Percentiles rank a stretch among this genome's conserved stretches.
Conservation (phyloP, 1,140 invertebrate genomes). For the Drosophila pallidifrons region DNA sequence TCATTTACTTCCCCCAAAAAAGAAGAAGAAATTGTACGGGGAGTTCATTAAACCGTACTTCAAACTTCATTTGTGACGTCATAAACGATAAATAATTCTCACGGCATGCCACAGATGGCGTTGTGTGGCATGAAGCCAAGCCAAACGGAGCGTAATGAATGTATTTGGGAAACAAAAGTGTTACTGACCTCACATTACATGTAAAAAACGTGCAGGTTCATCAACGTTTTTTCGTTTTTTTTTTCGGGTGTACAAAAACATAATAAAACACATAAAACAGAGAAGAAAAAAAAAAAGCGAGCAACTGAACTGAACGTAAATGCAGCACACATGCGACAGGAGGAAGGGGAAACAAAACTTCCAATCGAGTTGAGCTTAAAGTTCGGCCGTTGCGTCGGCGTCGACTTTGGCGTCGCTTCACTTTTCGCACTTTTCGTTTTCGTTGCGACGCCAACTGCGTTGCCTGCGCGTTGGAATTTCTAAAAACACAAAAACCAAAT, state of each 20-base stretch:
- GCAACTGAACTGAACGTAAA: conserved; percentile 7
- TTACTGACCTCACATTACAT: conserved; percentile 82
- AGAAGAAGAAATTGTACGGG: not conserved
- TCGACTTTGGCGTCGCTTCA: conserved; percentile 51
- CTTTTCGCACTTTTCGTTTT: conserved; percentile 82
- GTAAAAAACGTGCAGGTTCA: conserved; percentile 78
- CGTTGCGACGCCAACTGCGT: conserved; percentile 54
- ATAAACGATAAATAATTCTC: conserved; percentile 66
- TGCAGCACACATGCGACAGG: conserved; percentile 1
- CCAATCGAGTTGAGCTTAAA: conserved; percentile 39
- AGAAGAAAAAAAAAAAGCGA: conserved; percentile 7
- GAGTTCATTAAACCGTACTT: conserved; percentile 69
- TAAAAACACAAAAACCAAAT: conserved; percentile 53
- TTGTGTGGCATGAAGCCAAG: not conserved
- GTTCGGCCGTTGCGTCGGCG: conserved; percentile 27
- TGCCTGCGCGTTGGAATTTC: conserved; percentile 63
- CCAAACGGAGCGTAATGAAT: conserved; percentile 76
- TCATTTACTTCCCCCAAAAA: not conserved
- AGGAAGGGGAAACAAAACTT: not conserved
- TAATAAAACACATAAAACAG: conserved; percentile 6
- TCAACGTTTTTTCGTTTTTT: conserved; percentile 46
- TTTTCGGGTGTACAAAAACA: conserved; percentile 43
- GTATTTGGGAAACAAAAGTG: conserved; percentile 74
- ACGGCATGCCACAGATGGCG: conserved; percentile 20
- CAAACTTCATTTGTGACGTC: conserved; percentile 59